Evolutionary conservation across 2,113 vertebrate species (phyloP).

Genomic region (human): DNA sequence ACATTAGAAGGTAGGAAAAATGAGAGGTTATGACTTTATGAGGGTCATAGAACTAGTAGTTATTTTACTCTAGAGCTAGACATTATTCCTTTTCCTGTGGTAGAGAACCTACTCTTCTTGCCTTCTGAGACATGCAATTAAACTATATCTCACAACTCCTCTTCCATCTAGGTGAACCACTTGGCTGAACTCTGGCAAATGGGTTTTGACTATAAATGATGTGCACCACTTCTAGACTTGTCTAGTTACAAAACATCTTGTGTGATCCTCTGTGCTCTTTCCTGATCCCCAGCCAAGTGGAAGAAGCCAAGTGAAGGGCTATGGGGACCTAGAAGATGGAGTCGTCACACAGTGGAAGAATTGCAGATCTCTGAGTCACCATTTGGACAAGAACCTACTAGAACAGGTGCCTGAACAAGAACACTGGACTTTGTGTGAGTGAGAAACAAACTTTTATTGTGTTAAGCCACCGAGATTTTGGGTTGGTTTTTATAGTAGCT

Average conservation of each 20-base stretch:
- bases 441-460: slow-evolving; percentile 11
- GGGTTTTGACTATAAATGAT: background rate
- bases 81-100: background rate
- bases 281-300: background rate
- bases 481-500: background rate
- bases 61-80: background rate
- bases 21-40: background rate
- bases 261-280: background rate
- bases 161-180: background rate
- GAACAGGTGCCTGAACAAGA: background rate
- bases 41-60: background rate
- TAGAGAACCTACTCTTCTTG: background rate
- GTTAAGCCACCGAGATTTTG: background rate
- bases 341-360: background rate
- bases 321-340: background rate
- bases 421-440: background rate
- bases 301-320: background rate
- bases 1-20: background rate
- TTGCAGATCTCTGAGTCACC: background rate
- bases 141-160: background rate
- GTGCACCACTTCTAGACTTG: background rate
- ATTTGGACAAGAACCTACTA: background rate
- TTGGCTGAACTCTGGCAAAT: background rate
- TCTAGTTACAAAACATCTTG: background rate
- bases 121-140: background rate